Evolutionary conservation across 2,113 vertebrate genomes (phyloP), one percentile per base, ranked within the genome.

Genomic region (Anoplopoma fimbria): DNA sequence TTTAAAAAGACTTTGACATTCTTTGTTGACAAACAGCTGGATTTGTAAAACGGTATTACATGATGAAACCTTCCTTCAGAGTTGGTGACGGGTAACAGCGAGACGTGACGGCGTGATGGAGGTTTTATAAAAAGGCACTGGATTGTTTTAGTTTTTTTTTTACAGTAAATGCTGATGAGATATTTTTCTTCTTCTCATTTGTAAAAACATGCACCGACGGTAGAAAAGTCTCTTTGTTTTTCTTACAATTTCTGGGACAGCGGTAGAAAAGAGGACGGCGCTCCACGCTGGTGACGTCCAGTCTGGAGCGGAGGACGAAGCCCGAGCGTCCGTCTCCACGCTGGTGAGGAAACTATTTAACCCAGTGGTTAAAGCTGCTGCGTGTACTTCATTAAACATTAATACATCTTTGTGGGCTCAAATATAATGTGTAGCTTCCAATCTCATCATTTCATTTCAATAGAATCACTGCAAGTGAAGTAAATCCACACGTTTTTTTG

Each of bases 211-310:
- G 61, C 61, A 53, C 31, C n/a, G 61, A 51, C 15, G 2, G 61
- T 40, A 42, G 34, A 67, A 77, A 77, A 31, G 25, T 40, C 62
- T 76, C 25, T 36, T 38, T 51, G 34, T 7, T 23, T 53, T 55
- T 65, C 34, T 77, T 77, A 77, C 75, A 77, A 77, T 69, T 68
- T 58, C 17, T 77, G 15, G 62, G 74, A 67, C 74, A 15, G 49
- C 62, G 47, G 49, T 31, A 31, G 23, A 76, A 62, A 64, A 64
- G 15, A 6, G 72, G 23, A 19, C 69, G 3, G 13, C 2, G 27
- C 61, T 40, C 40, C 74, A 55, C 45, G 7, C 10, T 2, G 45
- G 42, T n/a, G n/a, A n/a, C 6, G 60, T 23, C 10, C 27, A 33
- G 27, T 8, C 51, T 12, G 69, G 69, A 71, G 34, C 1, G 67